Evolutionary conservation across 1,140 invertebrate species (phyloP).

Genomic region (Hydropsyche tenuis): DNA sequence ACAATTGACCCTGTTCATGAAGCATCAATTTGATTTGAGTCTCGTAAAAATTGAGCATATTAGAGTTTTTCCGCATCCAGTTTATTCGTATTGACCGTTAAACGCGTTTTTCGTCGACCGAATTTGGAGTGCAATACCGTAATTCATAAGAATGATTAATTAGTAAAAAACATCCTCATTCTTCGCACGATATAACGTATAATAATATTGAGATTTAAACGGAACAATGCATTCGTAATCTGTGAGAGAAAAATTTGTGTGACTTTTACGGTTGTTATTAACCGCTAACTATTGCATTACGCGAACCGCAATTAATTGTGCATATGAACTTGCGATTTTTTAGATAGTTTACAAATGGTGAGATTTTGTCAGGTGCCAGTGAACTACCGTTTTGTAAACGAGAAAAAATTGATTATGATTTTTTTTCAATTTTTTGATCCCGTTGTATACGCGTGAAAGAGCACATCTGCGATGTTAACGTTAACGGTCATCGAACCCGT

Average conservation of each 20-base stretch:
- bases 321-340: background rate
- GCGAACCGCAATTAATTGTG: constrained; percentile 4
- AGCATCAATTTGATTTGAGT: constrained; percentile 2
- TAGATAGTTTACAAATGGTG: no score
- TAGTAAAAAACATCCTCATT: no score
- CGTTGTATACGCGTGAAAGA: constrained; percentile 3
- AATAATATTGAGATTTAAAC: no score
- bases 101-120: no score
- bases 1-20: constrained; percentile 28
- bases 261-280: background rate
- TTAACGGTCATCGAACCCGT: constrained; percentile 15
- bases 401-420: constrained; percentile 18
- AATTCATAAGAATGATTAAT: no score
- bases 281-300: background rate
- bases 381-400: constrained; percentile 9
- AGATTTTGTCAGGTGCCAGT: constrained; percentile 7
- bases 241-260: background rate
- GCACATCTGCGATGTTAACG: background rate
- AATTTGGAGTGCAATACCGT: no score
- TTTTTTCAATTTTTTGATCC: background rate
- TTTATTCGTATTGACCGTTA: background rate
- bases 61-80: background rate
- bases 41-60: no score
- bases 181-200: no score
- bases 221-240: no score